Evolutionary conservation across 2,888 invertebrate genomes (phyloP).

Genomic region (Hyposoter didymator): DNA sequence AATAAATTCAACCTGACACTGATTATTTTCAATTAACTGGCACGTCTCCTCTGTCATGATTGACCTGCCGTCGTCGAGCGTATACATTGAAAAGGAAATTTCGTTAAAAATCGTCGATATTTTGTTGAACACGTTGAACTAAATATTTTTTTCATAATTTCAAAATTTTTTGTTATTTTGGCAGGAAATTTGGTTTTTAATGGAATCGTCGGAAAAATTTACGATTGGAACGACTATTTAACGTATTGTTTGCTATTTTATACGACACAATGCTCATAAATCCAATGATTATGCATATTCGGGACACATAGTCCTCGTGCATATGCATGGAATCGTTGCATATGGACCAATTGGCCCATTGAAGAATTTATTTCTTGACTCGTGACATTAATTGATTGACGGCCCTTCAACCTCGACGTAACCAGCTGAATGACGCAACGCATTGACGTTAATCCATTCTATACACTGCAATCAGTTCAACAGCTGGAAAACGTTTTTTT

Average conservation of each 20-base stretch:
- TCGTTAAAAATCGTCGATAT: too few relatives aligned
- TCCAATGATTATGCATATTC: neutral
- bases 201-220: too few relatives aligned
- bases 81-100: too few relatives aligned
- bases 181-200: too few relatives aligned
- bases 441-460: conserved; percentile 23
- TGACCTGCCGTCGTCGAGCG: neutral
- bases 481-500: too few relatives aligned
- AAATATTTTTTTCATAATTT: too few relatives aligned
- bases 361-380: conserved; percentile 7
- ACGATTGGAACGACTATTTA: too few relatives aligned
- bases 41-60: neutral
- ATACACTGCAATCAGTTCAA: too few relatives aligned
- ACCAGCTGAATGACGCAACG: conserved; percentile 22
- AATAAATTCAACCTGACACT: neutral
- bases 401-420: conserved; percentile 35
- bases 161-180: too few relatives aligned
- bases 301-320: neutral
- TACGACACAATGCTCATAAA: conserved; percentile 18
- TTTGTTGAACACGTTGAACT: too few relatives aligned
- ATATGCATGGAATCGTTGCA: too few relatives aligned
- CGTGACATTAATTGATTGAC: conserved; percentile 5
- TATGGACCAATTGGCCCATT: conserved; percentile 53
- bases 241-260: neutral
- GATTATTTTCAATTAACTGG: neutral